Base-by-base conservation (phyloP, 2,797 vertebrate species). In the Amniataba percoides region DNA sequence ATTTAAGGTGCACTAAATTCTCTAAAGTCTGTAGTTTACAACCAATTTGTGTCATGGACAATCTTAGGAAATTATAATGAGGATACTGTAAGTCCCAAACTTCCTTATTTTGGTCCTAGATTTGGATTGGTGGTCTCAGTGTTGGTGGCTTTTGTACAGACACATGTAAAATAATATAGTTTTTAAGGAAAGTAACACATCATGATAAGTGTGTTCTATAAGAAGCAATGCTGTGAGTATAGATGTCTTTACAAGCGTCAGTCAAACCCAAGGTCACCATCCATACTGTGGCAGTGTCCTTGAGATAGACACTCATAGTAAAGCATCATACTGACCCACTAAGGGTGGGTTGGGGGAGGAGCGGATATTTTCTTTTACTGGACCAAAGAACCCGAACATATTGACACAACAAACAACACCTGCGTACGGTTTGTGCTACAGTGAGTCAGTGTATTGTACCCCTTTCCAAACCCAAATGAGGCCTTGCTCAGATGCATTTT, bases 401-500 rank as follows among this genome's bases (percentile, higher is more conserved):
- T 13, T 52, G 23, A 51, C 39, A 25, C 10, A 65, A 23, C 12
- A 58, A 69, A 21, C 4, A 31, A 53, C 5, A 13, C 4, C 46
- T 49, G 5, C 0, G 23, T 48, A 11, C 1, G 4, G 13, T 53
- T 27, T 74, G 42, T 64, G 27, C 5, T 7, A 25, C 10, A 18
- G 15, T 48, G 25, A 12, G 7, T 74, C 27, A 4, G 21, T 73
- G 27, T 63, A 64, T 19, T 7, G 13, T 36, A 52, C 9, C 3
- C 21, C n/a, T 34, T 42, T 13, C 9, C 10, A 57, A 63, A 49
- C 34, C 21, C 42, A 57, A 31, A 71, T 55, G 7, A 71, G 67
- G 43, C 14, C 19, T 69, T 25, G 12, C 21, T 64, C 12, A 13
- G 60, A 39, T 60, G 45, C 53, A 13, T 64, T 66, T 74, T 71